Evolutionary conservation across 2,888 invertebrate species (phyloP).

Genomic region (Tetramorium bicarinatum): DNA sequence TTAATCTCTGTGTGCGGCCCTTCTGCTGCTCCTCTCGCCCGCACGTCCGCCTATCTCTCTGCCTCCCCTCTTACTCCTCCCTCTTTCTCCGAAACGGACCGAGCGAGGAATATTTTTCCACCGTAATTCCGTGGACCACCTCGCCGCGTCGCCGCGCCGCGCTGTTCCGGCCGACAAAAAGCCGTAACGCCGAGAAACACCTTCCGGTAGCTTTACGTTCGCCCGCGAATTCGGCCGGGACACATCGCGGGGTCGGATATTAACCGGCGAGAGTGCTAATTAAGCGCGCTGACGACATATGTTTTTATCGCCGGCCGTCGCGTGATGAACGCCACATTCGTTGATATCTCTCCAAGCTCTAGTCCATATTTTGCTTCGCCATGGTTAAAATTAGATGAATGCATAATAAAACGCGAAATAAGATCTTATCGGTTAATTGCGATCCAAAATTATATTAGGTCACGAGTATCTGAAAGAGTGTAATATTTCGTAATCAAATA

Average conservation of each 20-base stretch:
- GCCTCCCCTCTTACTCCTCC: background rate
- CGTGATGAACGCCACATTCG: background rate
- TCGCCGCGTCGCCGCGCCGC: background rate
- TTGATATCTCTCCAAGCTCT: background rate
- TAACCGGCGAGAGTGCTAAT: slow-evolving; percentile 33
- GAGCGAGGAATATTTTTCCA: slow-evolving; percentile 44
- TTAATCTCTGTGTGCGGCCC: slow-evolving; percentile 77
- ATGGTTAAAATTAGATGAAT: slow-evolving; percentile 12
- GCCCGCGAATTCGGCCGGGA: background rate
- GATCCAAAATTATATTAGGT: background rate
- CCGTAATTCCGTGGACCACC: slow-evolving; percentile 26
- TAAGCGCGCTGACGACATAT: slow-evolving; percentile 2
- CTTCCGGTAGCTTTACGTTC: slow-evolving; percentile 28
- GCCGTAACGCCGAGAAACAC: slow-evolving; percentile 31
- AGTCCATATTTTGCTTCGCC: background rate
- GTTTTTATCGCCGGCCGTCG: slow-evolving; percentile 37
- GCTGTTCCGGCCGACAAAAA: slow-evolving; percentile 9
- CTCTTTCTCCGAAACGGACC: slow-evolving; percentile 15
- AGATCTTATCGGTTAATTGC: slow-evolving; percentile 27
- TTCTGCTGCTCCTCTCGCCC: slow-evolving; percentile 29
- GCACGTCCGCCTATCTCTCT: background rate
- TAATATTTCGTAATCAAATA: background rate
- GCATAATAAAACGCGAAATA: slow-evolving; percentile 25
- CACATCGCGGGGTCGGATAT: background rate
- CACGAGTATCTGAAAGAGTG: background rate